phyloP scores from a whole-genome alignment of 2,797 vertebrate genomes.

The Tinamus major region DNA sequence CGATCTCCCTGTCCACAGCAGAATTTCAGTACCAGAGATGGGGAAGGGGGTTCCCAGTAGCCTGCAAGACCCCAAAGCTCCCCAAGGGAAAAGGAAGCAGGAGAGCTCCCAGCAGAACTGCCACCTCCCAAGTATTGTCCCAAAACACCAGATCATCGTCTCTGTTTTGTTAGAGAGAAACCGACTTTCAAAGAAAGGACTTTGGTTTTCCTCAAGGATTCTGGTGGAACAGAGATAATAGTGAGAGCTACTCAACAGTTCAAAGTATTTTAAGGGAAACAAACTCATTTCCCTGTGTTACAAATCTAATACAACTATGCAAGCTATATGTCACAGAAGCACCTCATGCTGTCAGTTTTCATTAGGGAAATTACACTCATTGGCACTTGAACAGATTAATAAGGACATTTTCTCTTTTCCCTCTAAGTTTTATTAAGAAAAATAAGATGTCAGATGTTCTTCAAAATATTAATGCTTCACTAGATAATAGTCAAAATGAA shows the following conservation, averaged over 20 bases:
- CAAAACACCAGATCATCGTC: too few relatives aligned
- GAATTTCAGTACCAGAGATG: too few relatives aligned
- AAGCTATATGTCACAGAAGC: not conserved
- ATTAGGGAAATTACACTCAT: not conserved
- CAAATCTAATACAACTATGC: not conserved
- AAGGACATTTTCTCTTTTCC: not conserved
- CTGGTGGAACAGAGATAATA: not conserved
- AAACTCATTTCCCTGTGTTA: not conserved
- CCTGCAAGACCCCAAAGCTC: too few relatives aligned
- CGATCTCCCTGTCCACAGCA: too few relatives aligned
- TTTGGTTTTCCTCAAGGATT: not conserved
- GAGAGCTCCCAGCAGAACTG: too few relatives aligned
- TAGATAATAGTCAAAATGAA: not conserved
- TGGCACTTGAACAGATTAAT: not conserved
- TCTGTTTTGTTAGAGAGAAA: too few relatives aligned
- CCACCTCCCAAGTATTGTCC: too few relatives aligned
- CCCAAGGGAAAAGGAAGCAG: too few relatives aligned
- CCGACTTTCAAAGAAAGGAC: not conserved
- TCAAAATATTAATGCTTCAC: slow-evolving; percentile 3
- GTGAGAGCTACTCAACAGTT: not conserved
- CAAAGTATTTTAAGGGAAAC: not conserved
- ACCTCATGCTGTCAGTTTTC: not conserved
- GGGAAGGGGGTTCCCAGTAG: too few relatives aligned
- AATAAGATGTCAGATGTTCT: not conserved
- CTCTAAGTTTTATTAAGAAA: not conserved